Evolutionary conservation across 1,140 invertebrate species (phyloP), one percentile per base, ranked within the genome.

Genomic region (Argopecten irradians): DNA sequence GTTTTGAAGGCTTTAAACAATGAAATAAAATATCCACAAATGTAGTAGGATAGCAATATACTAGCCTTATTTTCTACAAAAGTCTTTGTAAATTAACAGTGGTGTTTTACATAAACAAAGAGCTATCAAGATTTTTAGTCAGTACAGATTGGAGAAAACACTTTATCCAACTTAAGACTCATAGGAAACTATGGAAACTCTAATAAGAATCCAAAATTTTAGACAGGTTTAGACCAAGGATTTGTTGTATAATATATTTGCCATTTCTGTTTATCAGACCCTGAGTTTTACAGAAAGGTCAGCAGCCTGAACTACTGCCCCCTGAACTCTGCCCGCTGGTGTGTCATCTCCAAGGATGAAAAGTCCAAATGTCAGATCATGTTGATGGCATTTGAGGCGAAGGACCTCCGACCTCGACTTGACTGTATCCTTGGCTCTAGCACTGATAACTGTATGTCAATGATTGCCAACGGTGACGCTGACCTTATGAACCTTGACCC

Each of bases 341-440:
- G 99, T 95, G 97, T 99, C 11, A 98, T 98, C 0, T 99, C 98
- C 0, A 97, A 98, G 84, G 96, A 97, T 0, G 99, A 99, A 96
- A 96, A 98, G 95, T 97, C 97, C 35, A 99, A 99, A 96, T 99
- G 99, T 95, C 95, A 98, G 41, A 98, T 98, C 95, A 99, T 99
- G 98, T 98, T 97, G 96, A 98, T 98, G 96, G 94, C 96, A 90
- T 95, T 96, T 98, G 87, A 98, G 97, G 96, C 98, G 97, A 28
- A 98, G 98, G 94, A 96, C 98, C 95, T 99, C 19, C 88, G 90
- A 92, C 99, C 99, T 0, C 97, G 98, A 93, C 96, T 99, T 93
- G 96, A 97, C 43, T 99, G 99, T 94, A 97, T 98, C 90, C 97
- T 97, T 94, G 98, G 97, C 9, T 97, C 97, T 89, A 98, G 97